Conservation (phyloP, 2,888 invertebrate species). For the Ischnus inquisitorius region DNA sequence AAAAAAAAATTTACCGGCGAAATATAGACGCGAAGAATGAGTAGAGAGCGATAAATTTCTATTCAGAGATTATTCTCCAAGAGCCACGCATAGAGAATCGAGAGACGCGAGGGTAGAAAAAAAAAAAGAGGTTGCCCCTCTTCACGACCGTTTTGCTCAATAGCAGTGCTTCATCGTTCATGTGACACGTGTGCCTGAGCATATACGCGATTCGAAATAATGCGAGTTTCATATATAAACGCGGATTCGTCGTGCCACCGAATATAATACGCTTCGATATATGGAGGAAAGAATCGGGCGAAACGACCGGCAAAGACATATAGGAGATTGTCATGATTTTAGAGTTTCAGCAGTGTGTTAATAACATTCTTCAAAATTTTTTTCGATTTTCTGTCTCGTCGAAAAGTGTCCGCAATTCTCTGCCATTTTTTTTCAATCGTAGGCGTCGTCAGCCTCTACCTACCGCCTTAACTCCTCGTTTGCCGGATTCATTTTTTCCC, state of each 20-base stretch:
- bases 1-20: constrained; percentile 35
- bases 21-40: constrained; percentile 49
- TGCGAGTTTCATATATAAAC: background rate
- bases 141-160: background rate
- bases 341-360: too few relatives aligned
- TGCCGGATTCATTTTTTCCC: too few relatives aligned
- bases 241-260: background rate
- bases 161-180: background rate
- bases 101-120: background rate
- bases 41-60: constrained; percentile 57
- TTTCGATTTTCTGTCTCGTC: too few relatives aligned
- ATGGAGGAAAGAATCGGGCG: background rate
- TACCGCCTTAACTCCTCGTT: too few relatives aligned
- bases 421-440: too few relatives aligned
- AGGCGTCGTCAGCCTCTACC: too few relatives aligned
- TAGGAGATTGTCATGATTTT: too few relatives aligned
- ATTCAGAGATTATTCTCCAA: constrained; percentile 25
- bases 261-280: background rate
- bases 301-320: too few relatives aligned
- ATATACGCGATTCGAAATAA: background rate
- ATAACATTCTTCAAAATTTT: too few relatives aligned
- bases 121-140: background rate
- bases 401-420: too few relatives aligned
- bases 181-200: background rate
- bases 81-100: background rate